These are phyloP conservation scores for Camponotus vicinus DNA, from an alignment of 1,140 invertebrate species.

Conservation along the genomic window DNA sequence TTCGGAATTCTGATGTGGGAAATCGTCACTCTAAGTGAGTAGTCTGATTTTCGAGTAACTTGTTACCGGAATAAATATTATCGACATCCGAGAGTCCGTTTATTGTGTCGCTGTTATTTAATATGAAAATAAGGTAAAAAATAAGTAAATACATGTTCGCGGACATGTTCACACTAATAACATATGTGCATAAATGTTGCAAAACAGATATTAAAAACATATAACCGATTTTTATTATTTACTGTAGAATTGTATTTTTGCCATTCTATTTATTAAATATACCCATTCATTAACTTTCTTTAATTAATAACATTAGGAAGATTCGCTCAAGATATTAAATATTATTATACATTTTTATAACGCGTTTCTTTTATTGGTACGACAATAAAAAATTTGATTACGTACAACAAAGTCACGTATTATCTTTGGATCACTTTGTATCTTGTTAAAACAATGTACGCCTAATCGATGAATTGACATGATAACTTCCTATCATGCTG, in stretches of 20 bases:
- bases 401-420: not conserved
- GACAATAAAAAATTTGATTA: not conserved
- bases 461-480: not conserved
- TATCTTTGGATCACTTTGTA: slow-evolving; percentile 11
- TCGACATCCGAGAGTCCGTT: not conserved
- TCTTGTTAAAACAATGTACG: slow-evolving; percentile 14
- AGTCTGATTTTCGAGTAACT: not conserved
- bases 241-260: not conserved
- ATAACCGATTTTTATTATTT: not conserved
- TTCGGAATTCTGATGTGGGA: slow-evolving; percentile 95
- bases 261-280: not conserved
- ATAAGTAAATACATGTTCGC: too few species aligned
- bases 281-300: not conserved
- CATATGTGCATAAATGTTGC: not conserved
- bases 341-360: not conserved
- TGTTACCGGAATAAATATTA: slow-evolving; percentile 40
- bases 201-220: not conserved
- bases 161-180: not conserved
- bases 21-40: slow-evolving; percentile 92
- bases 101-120: slow-evolving; percentile 12
- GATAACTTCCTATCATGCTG: too few species aligned
- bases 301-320: not conserved
- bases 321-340: not conserved
- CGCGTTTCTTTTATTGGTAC: not conserved
- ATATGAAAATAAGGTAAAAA: slow-evolving; percentile 33